Percentiles rank a stretch among this genome's conserved stretches.
These are phyloP conservation scores for Polietes domitor DNA, from an alignment of 2,888 invertebrate species.

Conservation along the genomic window DNA sequence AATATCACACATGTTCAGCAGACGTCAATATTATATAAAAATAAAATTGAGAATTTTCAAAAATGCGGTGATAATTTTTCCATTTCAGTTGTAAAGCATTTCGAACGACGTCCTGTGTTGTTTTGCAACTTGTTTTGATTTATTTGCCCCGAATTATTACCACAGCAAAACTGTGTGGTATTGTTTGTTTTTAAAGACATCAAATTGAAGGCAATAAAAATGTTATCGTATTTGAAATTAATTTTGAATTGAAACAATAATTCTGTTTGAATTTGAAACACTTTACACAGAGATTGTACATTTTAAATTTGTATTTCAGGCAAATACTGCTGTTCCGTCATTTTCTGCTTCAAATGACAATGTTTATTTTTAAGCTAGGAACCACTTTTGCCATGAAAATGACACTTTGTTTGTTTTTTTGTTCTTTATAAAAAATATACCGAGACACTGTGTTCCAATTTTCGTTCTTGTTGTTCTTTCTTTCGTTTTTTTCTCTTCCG, in stretches of 20 bases:
- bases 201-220: not conserved
- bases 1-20: conserved; percentile 43
- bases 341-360: not conserved
- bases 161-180: not conserved
- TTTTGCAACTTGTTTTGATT: not conserved
- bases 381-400: conserved; percentile 20
- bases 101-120: not conserved
- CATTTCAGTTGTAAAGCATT: conserved; percentile 24
- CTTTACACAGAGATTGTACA: not conserved
- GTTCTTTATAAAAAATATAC: not conserved
- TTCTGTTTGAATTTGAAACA: not conserved
- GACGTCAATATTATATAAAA: conserved; percentile 29
- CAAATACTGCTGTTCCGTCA: too few species aligned
- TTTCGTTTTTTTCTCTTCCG: too few species aligned
- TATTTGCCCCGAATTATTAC: not conserved
- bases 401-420: conserved; percentile 44
- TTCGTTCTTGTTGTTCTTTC: too few species aligned
- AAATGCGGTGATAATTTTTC: conserved; percentile 37
- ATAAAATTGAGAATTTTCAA: not conserved
- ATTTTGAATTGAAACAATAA: not conserved
- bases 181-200: not conserved
- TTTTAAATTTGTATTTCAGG: not conserved
- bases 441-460: conserved; percentile 50
- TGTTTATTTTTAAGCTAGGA: conserved; percentile 20
- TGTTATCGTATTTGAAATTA: not conserved